Evolutionary conservation across 2,888 invertebrate species (phyloP), one percentile per base, ranked within the genome.

Genomic region (Hypercompe scribonia): DNA sequence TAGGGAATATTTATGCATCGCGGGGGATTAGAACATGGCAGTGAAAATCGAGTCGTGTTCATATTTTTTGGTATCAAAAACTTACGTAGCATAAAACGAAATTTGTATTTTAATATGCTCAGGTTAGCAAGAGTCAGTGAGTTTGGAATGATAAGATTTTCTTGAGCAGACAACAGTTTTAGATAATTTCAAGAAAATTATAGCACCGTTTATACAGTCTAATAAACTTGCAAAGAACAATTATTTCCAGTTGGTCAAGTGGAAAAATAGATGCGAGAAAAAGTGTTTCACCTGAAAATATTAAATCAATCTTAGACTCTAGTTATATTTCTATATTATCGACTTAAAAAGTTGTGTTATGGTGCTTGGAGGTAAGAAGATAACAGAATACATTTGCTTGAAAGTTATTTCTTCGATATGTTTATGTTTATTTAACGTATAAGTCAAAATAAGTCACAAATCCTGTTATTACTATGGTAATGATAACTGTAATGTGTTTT

Each of bases 171-270:
- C 24, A 28, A 21, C 39, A n/a, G 50, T 67, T 70, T 71, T 33
- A 70, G 58, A 67, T 69, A 65, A 65, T 36, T 39, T 64, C 18
- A 71, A 68, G 65, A 65, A 68, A 74, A 79, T 82, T 79, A 81
- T 81, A 81, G 79, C 74, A 82, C 80, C 75, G 79, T 80, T 76
- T 81, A 82, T 83, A 81, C 81, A 81, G 83, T 82, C 80, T 82
- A 84, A 80, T 79, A 80, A 76, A 74, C 78, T 72, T 73, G 65
- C 65, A 76, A 71, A 76, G 79, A 71, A 64, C 54, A 31, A 63
- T 75, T 74, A 70, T 15, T 69, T 72, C 68, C 71, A 71, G 65
- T 74, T 58, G 65, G 68, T 69, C 68, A 68, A 74, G 71, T 71
- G 68, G 74, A 65, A 74, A 61, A 63, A n/a, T 28, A 33, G 65